Conservation (phyloP, 2,113 vertebrate genomes). For the Thalassoma bifasciatum region DNA sequence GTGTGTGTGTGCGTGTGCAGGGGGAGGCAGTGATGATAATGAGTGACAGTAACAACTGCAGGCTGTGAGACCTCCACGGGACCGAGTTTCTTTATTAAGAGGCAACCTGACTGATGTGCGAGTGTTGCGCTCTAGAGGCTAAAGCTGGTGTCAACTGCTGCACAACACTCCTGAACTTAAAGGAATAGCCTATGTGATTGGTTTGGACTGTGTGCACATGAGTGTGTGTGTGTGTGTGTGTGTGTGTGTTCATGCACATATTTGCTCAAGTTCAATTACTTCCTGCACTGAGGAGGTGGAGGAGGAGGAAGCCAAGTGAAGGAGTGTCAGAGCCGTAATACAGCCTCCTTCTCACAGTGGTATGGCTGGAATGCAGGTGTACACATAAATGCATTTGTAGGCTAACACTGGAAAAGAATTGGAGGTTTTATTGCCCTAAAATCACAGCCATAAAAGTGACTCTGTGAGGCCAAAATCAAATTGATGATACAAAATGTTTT, state of each 20-base stretch:
- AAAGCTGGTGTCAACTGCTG: constrained; percentile 28
- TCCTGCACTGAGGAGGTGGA: constrained; percentile 42
- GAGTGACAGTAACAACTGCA: constrained; percentile 80
- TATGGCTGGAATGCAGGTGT: constrained; percentile 78
- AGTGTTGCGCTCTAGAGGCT: constrained; percentile 49
- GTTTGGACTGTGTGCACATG: constrained; percentile 9
- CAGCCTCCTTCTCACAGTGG: constrained; percentile 61
- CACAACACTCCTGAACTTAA: constrained; percentile 15
- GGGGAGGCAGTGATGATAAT: constrained; percentile 65
- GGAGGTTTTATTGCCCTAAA: not conserved
- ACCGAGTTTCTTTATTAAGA: constrained; percentile 54
- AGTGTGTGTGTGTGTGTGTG: constrained; percentile 3
- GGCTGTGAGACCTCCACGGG: constrained; percentile 51
- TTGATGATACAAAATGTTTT: no score
- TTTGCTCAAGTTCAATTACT: constrained; percentile 72
- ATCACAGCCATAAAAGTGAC: not conserved
- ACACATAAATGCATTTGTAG: constrained; percentile 22
- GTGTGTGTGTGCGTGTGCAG: constrained; percentile 27
- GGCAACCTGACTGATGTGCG: constrained; percentile 42
- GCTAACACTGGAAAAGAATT: constrained; percentile 1
- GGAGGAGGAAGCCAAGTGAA: constrained; percentile 22
- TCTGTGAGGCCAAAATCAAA: not conserved
- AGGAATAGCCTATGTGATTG: constrained; percentile 29
- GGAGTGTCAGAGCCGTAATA: constrained; percentile 42
- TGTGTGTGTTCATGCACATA: not conserved